Base-by-base conservation (phyloP, 2,113 vertebrate genomes). In the Ameiurus melas region DNA sequence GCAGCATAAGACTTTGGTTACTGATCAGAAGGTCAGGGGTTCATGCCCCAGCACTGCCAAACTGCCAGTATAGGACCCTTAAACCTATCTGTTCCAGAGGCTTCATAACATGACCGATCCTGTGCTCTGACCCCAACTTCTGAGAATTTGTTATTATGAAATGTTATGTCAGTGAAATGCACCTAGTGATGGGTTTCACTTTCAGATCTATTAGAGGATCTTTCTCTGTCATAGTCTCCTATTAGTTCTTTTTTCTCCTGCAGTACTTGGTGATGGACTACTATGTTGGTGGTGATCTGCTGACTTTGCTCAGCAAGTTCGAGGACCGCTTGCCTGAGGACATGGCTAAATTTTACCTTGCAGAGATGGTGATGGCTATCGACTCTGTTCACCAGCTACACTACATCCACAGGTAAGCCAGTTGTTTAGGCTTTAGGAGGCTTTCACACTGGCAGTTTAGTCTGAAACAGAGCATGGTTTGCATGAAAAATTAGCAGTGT, bases 261-360 rank as follows among this genome's bases (percentile, higher is more conserved):
- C 7, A 99, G 98, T 99, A 99, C 94, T 95, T 99, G 93, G 98
- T 99, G 93, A 99, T 99, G 98, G 98, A 99, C 96, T 99, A 99
- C 94, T 99, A 99, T 12, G 98, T 99, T 92, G 98, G 98, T 83
- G 98, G 98, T 62, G 98, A 99, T 93, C 96, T 99, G 90, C 96
- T 99, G 90, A 99, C 98, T 0, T 94, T 99, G 93, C 98, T 99
- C 90, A 99, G 98, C 94, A 99, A 99, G 93, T 99, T 99, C 94
- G 98, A 99, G 93, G 98, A 99, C 91, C 95, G 98, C 71, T 93
- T 99, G 60, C 98, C 98, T 7, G 98, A 99, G 93, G 98, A 99
- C 39, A 99, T 99, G 98, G 97, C 98, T 91, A 97, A 96, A 53
- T 99, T 99, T 95, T 99, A 99, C 95, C 93, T 99, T 94, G 98